These are phyloP conservation scores for Scarus forsteni DNA, from an alignment of 2,797 vertebrate genomes.

Conservation along the genomic window DNA sequence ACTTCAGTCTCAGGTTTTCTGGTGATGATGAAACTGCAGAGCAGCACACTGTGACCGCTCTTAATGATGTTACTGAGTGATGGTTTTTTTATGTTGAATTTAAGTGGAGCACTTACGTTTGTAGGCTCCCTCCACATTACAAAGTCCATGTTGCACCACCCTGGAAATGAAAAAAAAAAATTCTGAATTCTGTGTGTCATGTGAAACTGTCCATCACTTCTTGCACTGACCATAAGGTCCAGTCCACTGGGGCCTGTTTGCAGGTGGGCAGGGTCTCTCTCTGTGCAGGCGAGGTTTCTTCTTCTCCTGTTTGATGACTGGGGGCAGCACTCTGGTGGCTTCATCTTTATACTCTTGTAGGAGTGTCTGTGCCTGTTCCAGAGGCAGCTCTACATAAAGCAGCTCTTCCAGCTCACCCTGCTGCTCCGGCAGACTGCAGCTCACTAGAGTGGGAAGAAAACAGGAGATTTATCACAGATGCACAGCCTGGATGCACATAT, in stretches of 20 bases:
- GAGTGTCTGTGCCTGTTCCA: constrained; percentile 84
- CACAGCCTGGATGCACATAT: neutral
- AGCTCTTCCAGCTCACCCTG: constrained; percentile 88
- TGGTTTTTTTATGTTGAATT: neutral
- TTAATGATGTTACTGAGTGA: neutral
- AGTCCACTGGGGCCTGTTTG: constrained; percentile 70
- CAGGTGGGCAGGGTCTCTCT: constrained; percentile 70
- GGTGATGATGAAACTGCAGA: too few relatives aligned
- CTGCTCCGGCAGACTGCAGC: constrained; percentile 90
- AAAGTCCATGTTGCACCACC: constrained; percentile 73
- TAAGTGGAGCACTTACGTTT: constrained; percentile 77
- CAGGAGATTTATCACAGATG: neutral
- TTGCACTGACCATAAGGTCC: constrained; percentile 57
- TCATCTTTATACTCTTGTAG: constrained; percentile 88
- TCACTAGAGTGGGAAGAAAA: constrained; percentile 78
- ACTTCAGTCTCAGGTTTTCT: too few relatives aligned
- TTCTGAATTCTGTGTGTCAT: neutral
- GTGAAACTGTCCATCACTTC: neutral
- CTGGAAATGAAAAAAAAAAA: constrained; percentile 67
- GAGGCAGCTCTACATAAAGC: constrained; percentile 86
- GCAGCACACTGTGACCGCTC: too few relatives aligned
- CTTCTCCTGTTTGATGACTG: constrained; percentile 80
- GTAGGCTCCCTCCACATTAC: constrained; percentile 84
- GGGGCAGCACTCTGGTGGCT: constrained; percentile 87
- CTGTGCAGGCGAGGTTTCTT: constrained; percentile 78